phyloP scores from a whole-genome alignment of 92 coral and sea anemone genomes.

The Montipora capitata region DNA sequence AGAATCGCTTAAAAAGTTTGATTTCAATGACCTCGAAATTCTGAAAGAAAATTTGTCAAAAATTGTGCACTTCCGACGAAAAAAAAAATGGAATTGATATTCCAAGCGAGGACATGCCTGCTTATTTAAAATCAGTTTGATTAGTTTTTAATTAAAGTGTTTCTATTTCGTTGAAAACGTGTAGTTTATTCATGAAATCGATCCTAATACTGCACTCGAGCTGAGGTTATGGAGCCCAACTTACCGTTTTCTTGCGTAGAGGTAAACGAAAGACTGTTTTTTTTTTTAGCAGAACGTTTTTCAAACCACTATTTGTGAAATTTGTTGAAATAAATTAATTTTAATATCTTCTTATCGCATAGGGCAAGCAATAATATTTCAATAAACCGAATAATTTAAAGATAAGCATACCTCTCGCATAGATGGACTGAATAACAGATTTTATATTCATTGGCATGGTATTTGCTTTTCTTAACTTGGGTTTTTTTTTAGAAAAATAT shows the following conservation, averaged over 20 bases:
- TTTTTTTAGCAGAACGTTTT: neutral
- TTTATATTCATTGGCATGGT: neutral
- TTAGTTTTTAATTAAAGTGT: neutral
- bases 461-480: neutral
- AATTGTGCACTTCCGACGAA: neutral
- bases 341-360: conserved; percentile 15
- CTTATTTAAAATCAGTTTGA: conserved; percentile 7
- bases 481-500: neutral
- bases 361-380: neutral
- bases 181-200: neutral
- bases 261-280: neutral
- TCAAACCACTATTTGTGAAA: neutral
- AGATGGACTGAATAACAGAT: neutral
- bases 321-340: conserved; percentile 17
- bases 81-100: no score
- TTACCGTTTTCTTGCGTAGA: neutral
- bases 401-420: neutral
- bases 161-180: neutral
- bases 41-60: no score
- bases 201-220: neutral
- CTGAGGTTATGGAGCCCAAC: neutral
- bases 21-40: neutral
- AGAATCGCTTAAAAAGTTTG: neutral
- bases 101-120: neutral
- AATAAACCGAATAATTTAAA: neutral